Base-by-base conservation (phyloP, 2,797 vertebrate genomes). In the Sebastes jordani region DNA sequence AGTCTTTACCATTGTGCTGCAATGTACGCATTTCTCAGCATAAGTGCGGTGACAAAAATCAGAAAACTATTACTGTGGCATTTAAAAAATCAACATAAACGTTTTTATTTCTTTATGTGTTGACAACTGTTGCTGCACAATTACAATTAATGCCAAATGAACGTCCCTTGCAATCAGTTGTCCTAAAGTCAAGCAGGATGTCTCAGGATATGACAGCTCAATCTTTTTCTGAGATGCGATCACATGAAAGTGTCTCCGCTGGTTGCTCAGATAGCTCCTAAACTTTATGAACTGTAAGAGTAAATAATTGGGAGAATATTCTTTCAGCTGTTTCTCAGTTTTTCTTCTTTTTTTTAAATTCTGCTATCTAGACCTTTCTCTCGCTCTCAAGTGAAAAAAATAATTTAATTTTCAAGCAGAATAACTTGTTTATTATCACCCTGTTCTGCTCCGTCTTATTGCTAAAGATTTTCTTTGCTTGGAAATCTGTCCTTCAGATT, bases 291-390 rank as follows among this genome's bases (percentile, higher is more conserved):
- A 58, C 65, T 32, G 69, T 32, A 58, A 63, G 27, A 63, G 30
- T 63, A 56, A 80, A 77, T 54, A 16, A 71, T 46, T 42, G 6
- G 52, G 9, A 54, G 54, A 72, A 61, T 71, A 29, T 64, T 67
- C 5, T 65, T 61, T 75, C 7, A 23, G 27, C 65, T 49, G 23
- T 54, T 58, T 71, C 66, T 46, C 29, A 18, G 5, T 30, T 25
- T 25, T 25, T 25, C 25, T 34, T 20, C 5, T 27, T 42, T 16
- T 16, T n/a, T 18, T 49, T 8, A 0, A 38, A 14, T 46, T 20
- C 23, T 16, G 52, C 34, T 38, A 49, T 60, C 66, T 42, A 2
- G 2, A 23, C 11, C 3, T 74, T 62, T 46, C 42, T 38, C 42
- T 74, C 30, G 25, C 25, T 25, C 25, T 25, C 25, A 25, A 25